Evolutionary conservation across 1,140 invertebrate species (phyloP).

Genomic region (Phymastichus coffea): DNA sequence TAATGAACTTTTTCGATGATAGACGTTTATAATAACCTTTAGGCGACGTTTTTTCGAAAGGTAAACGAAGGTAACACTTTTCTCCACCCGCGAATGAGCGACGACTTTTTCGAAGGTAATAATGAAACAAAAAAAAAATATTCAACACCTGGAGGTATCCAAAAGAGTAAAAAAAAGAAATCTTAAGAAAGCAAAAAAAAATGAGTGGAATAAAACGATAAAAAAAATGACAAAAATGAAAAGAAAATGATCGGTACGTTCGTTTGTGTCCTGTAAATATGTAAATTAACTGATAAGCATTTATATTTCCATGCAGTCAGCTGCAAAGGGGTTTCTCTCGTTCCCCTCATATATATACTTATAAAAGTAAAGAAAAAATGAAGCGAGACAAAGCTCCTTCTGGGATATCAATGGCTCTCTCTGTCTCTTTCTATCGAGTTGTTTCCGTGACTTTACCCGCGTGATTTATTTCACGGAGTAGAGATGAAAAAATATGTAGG

Average conservation of each 20-base stretch:
- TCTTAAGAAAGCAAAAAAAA: constrained; percentile 6
- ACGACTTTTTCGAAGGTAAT: no score
- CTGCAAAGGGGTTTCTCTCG: constrained; percentile 2
- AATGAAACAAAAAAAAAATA: neutral
- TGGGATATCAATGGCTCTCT: constrained; percentile 1
- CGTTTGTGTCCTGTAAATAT: constrained; percentile 54
- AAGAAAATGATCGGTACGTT: constrained; percentile 42
- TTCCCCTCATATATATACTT: constrained; percentile 12
- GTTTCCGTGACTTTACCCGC: constrained; percentile 8
- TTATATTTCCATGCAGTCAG: constrained; percentile 43
- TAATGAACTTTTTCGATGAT: neutral
- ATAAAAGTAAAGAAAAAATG: no score
- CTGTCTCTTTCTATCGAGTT: no score
- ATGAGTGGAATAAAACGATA: constrained; percentile 24
- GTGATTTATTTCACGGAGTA: constrained; percentile 19
- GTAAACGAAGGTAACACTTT: constrained; percentile 24
- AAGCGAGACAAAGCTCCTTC: neutral
- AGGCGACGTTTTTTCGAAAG: constrained; percentile 18
- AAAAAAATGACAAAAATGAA: constrained; percentile 16
- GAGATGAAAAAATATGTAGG: constrained; percentile 13
- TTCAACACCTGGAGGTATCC: constrained; percentile 9
- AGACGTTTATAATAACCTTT: constrained; percentile 21
- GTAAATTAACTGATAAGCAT: constrained; percentile 49
- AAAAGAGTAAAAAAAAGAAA: constrained; percentile 12
- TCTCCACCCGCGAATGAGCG: constrained; percentile 27